These are phyloP conservation scores for Andrena fulva DNA, from an alignment of 2,888 invertebrate genomes.

Conservation along the genomic window DNA sequence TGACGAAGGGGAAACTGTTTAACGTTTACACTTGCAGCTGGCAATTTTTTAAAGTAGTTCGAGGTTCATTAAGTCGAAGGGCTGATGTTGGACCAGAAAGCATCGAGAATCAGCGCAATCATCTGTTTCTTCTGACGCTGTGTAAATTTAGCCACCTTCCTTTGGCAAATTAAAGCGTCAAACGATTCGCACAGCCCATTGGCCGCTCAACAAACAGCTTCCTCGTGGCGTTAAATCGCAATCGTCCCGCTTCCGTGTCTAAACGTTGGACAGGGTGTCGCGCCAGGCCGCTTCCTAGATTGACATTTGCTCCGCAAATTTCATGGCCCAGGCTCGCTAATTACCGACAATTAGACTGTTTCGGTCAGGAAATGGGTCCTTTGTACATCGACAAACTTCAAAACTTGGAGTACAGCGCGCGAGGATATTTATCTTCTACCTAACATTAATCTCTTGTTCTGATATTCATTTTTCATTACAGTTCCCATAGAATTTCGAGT, in stretches of 20 bases:
- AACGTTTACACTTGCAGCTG: neutral
- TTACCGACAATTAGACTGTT: constrained; percentile 31
- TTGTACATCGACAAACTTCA: constrained; percentile 11
- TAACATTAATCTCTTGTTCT: neutral
- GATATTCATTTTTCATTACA: neutral
- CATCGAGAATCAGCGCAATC: neutral
- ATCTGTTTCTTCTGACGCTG: neutral
- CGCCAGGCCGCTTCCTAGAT: constrained; percentile 9
- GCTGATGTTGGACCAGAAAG: neutral
- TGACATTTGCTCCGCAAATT: constrained; percentile 30
- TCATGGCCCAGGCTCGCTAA: constrained; percentile 29
- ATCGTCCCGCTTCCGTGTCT: constrained; percentile 12
- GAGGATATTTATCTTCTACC: neutral
- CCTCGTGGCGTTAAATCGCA: constrained; percentile 11
- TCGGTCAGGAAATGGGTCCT: neutral
- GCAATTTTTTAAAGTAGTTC: neutral
- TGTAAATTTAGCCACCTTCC: neutral
- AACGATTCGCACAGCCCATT: neutral
- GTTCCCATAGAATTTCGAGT: neutral
- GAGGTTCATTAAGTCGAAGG: neutral
- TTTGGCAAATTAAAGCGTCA: neutral
- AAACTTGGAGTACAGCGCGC: neutral
- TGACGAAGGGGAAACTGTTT: neutral
- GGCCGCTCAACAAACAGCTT: constrained; percentile 1
- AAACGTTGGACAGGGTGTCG: constrained; percentile 22